Conservation (phyloP, 30 jellyfish, hydroid and myxozoan species). For the Clytia hemisphaerica region DNA sequence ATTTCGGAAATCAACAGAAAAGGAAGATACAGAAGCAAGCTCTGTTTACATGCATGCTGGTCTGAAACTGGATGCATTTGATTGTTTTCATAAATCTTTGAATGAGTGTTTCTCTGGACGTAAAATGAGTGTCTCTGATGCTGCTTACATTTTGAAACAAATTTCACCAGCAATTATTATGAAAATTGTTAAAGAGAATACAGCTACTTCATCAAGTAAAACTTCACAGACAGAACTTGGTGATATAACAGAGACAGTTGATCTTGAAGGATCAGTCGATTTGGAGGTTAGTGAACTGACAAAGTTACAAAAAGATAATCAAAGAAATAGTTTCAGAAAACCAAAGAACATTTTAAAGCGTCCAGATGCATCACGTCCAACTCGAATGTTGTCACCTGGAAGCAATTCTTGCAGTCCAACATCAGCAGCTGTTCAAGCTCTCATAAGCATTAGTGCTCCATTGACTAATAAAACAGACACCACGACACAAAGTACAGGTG, state of each 20-base stretch:
- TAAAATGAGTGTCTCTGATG: constrained; percentile 45
- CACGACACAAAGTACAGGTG: neutral
- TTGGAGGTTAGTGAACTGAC: constrained; percentile 49
- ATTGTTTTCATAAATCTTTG: constrained; percentile 55
- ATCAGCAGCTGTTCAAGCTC: constrained; percentile 94
- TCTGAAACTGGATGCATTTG: constrained; percentile 81
- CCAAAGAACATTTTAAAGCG: constrained; percentile 7
- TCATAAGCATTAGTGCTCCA: constrained; percentile 67
- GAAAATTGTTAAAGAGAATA: constrained; percentile 39
- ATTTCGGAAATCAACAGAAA: neutral
- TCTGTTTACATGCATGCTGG: constrained; percentile 26
- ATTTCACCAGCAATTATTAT: constrained; percentile 69
- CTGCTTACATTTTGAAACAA: constrained; percentile 68
- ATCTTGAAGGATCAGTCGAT: constrained; percentile 32
- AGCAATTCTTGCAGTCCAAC: constrained; percentile 89
- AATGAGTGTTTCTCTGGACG: constrained; percentile 54
- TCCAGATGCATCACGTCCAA: constrained; percentile 67
- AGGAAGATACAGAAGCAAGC: neutral
- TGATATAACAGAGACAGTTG: constrained; percentile 4
- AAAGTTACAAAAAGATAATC: neutral
- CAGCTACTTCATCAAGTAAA: constrained; percentile 32
- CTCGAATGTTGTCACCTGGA: constrained; percentile 50
- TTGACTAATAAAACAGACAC: constrained; percentile 6
- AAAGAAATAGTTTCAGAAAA: neutral
- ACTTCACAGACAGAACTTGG: constrained; percentile 5